A percentile compares a stretch with the other conserved stretches of the same genome.
Conservation (phyloP, 1,140 invertebrate genomes). For the Globodera ellingtonae region DNA sequence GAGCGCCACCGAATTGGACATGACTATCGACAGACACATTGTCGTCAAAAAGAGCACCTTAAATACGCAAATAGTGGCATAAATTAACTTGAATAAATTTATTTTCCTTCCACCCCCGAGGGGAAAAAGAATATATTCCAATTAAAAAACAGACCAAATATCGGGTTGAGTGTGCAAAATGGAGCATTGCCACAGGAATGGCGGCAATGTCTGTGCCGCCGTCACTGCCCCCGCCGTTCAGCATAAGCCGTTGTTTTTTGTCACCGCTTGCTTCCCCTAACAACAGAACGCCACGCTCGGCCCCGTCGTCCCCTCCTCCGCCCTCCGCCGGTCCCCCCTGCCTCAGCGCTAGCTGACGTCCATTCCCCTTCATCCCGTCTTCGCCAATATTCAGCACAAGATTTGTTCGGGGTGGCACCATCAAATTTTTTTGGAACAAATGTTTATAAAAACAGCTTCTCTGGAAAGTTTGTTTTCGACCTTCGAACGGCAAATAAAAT, state of each 20-base stretch:
- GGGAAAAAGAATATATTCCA: no score
- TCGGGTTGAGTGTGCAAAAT: conserved; percentile 35
- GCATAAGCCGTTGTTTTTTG: not conserved
- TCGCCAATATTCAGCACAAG: not conserved
- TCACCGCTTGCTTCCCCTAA: not conserved
- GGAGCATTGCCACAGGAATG: not conserved
- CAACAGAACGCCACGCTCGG: not conserved
- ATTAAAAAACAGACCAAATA: conserved; percentile 20
- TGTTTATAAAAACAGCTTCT: no score
- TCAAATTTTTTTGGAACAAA: not conserved
- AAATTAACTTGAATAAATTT: no score
- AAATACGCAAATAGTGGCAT: not conserved
- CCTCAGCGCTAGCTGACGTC: not conserved
- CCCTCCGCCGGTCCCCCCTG: not conserved
- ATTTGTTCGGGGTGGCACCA: not conserved
- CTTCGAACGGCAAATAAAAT: no score
- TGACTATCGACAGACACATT: conserved; percentile 41
- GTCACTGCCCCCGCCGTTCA: not conserved
- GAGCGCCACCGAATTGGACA: conserved; percentile 50
- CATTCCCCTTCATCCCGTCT: not conserved
- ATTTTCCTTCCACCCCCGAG: no score
- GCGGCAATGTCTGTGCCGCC: not conserved
- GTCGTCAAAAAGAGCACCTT: conserved; percentile 40
- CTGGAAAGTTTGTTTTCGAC: no score
- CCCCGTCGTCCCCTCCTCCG: no score